phyloP scores from a whole-genome alignment of 1,140 invertebrate species.

The Euwallacea similis region DNA sequence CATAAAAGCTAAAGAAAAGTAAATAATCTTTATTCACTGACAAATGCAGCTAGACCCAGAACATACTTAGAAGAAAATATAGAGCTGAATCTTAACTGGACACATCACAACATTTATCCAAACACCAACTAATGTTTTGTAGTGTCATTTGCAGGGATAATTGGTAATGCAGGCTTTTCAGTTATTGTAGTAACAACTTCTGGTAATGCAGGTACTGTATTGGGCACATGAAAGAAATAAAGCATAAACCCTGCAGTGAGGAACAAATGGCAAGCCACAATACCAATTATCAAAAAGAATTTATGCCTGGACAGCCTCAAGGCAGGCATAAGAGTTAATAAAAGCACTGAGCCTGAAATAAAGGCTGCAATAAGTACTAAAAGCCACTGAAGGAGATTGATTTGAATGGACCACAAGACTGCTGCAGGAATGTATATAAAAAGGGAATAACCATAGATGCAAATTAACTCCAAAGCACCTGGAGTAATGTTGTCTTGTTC shows the following conservation, averaged over 20 bases:
- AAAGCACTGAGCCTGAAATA: slow-evolving; percentile 82
- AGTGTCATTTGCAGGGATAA: no score
- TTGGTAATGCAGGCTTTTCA: neutral
- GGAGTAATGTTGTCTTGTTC: slow-evolving; percentile 61
- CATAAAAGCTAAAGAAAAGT: no score
- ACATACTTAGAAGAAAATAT: no score
- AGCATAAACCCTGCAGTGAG: slow-evolving; percentile 85
- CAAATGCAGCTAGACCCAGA: no score
- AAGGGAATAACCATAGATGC: slow-evolving; percentile 94
- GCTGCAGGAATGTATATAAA: slow-evolving; percentile 92
- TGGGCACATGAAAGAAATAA: slow-evolving; percentile 65
- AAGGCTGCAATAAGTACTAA: slow-evolving; percentile 77
- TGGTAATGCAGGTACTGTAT: slow-evolving; percentile 23
- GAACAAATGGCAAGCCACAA: slow-evolving; percentile 76
- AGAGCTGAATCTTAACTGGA: no score
- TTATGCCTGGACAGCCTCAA: slow-evolving; percentile 69
- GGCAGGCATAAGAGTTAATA: slow-evolving; percentile 79
- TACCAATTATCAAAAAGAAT: slow-evolving; percentile 66
- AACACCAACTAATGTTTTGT: no score
- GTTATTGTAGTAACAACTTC: slow-evolving; percentile 7
- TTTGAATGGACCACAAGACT: slow-evolving; percentile 88
- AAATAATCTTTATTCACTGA: no score
- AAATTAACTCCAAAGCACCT: slow-evolving; percentile 81
- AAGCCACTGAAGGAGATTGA: slow-evolving; percentile 84
- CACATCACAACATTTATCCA: no score